Conservation (phyloP, 2,113 vertebrate genomes). For the Tyto alba region DNA sequence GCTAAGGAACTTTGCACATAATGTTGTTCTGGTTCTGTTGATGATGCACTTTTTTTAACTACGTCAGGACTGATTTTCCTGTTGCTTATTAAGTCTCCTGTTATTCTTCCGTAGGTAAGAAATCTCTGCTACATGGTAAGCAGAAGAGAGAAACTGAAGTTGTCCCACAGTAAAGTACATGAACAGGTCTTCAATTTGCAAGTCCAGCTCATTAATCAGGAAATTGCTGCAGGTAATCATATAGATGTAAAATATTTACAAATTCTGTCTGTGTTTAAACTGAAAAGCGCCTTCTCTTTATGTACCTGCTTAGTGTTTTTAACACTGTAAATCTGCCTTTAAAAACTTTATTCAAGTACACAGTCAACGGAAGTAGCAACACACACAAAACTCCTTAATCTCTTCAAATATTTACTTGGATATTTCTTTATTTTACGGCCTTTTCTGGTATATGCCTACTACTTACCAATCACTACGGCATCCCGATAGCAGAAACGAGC, state of each 20-base stretch:
- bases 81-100: not conserved
- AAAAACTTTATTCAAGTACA: not conserved
- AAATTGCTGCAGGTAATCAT: constrained; percentile 77
- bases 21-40: not conserved
- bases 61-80: not conserved
- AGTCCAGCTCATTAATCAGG: constrained; percentile 88
- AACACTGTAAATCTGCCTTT: not conserved
- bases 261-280: not conserved
- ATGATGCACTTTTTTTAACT: not conserved
- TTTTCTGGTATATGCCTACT: not conserved
- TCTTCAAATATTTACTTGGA: not conserved
- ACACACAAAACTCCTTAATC: not conserved
- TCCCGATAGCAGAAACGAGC: not conserved
- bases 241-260: not conserved
- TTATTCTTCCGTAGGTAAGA: constrained; percentile 81
- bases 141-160: constrained; percentile 96
- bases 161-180: constrained; percentile 91
- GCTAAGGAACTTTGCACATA: not conserved
- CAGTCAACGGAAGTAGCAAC: not conserved
- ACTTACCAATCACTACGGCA: not conserved
- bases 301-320: not conserved
- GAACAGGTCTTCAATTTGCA: constrained; percentile 96
- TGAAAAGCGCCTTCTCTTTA: not conserved
- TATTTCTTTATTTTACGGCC: not conserved
- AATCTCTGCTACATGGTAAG: constrained; percentile 99